phyloP scores from a whole-genome alignment of 2,113 vertebrate species.

The Agapornis roseicollis region DNA sequence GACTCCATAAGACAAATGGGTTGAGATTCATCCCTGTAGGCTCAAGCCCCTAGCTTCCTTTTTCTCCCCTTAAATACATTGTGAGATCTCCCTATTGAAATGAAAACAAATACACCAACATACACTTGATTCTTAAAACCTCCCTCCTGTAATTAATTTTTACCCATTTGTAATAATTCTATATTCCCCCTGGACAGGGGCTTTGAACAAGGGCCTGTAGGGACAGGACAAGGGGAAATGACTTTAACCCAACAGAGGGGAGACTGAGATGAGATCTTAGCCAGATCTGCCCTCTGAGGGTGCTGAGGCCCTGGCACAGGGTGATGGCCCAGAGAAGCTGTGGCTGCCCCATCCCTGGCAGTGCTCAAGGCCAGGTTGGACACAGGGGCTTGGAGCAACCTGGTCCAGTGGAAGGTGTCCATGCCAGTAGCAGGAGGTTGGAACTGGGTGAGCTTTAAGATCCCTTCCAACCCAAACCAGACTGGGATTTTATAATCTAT shows the following conservation, averaged over 20 bases:
- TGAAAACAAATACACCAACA: not conserved
- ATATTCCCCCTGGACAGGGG: not conserved
- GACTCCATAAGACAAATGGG: accelerated
- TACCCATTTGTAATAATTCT: not conserved
- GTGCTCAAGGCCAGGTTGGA: not conserved
- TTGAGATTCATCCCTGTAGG: not conserved
- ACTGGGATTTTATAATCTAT: not conserved
- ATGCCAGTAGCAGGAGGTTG: not conserved
- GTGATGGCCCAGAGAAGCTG: not conserved
- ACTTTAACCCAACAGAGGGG: not conserved
- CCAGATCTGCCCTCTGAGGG: not conserved
- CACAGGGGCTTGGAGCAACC: not conserved
- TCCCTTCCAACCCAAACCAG: not conserved
- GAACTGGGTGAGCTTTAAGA: not conserved
- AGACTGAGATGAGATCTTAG: not conserved
- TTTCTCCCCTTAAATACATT: not conserved
- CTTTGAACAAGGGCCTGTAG: not conserved
- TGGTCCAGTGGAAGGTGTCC: not conserved
- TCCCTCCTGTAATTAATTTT: not conserved
- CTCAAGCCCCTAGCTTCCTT: not conserved
- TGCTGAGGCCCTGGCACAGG: not conserved
- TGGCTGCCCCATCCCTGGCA: not conserved
- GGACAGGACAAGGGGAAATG: not conserved
- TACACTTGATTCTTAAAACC: not conserved
- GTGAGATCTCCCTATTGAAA: not conserved